Base-by-base conservation (phyloP, 2,113 vertebrate species). In the Microcebus griseorufus region DNA sequence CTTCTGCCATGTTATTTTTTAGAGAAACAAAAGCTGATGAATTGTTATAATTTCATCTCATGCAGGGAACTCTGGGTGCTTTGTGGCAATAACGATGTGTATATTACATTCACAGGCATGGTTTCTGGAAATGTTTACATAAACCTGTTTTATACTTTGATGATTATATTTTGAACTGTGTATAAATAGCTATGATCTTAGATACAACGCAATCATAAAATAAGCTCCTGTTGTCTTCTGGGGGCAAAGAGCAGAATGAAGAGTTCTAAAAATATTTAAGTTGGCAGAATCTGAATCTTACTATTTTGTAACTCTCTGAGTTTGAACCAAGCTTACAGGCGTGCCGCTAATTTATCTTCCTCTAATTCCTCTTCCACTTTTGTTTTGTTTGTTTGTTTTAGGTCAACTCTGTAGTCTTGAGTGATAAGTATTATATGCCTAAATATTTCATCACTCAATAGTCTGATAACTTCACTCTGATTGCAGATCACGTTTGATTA, bases 1-100 rank as follows among this genome's bases (percentile, higher is more conserved):
- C 80, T 23, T 96, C 58, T 90, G 32, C 69, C 92, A 92, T 86
- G 76, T 85, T 96, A 94, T 96, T 96, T 92, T 55, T 53, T 90
- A 16, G 37, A 94, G 65, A 96, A 93, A 91, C 76, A 90, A 92
- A 98, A 92, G 39, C 84, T 96, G 90, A 85, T 96, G 55, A 65
- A 93, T 85, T 94, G 81, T 92, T 94, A 53, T 51, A 88, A 93
- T 97, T 96, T 96, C 34, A 55, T 88, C 81, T 92, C 42, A 42
- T 58, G 14, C 39, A 69, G 58, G 60, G 75, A 84, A 90, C 65
- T 88, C 75, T 51, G 58, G n/a, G 76, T 37, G 67, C n/a, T 94
- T 82, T 73, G 23, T 78, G 55, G 72, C 48, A 81, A 6, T 85
- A 95, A 73, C 0, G 3, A 69, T 70, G 16, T 78, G 32, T 78